These are phyloP conservation scores for Camponotus fellah DNA, from an alignment of 2,888 invertebrate species.

Conservation along the genomic window DNA sequence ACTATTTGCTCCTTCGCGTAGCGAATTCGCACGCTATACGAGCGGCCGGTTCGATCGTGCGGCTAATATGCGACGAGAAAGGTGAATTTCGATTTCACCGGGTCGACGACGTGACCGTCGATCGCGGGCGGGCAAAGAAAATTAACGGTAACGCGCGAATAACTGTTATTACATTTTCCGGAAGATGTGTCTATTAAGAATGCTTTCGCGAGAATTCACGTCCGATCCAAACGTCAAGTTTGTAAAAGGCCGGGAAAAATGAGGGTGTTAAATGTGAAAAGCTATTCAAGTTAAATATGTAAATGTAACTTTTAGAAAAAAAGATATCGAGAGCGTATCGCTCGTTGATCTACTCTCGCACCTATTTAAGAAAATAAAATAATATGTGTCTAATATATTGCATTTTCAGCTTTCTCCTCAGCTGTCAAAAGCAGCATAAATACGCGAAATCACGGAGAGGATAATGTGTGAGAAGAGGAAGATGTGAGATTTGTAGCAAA, in stretches of 20 bases:
- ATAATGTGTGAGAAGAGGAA: neutral
- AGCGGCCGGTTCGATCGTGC: neutral
- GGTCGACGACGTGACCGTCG: slow-evolving; percentile 41
- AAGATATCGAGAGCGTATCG: neutral
- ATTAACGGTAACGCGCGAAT: slow-evolving; percentile 38
- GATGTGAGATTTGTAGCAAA: slow-evolving; percentile 30
- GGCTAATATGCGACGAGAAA: slow-evolving; percentile 1
- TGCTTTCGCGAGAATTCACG: slow-evolving; percentile 20
- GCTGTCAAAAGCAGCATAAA: slow-evolving; percentile 7
- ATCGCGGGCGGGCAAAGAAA: slow-evolving; percentile 1
- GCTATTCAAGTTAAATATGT: neutral
- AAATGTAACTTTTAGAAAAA: neutral
- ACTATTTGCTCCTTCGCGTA: neutral
- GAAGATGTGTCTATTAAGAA: neutral
- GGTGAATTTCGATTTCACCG: slow-evolving; percentile 42
- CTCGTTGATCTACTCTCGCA: neutral
- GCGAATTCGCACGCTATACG: slow-evolving; percentile 34
- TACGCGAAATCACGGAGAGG: neutral
- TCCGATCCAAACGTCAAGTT: neutral
- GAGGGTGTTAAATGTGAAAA: neutral
- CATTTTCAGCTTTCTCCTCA: slow-evolving; percentile 23
- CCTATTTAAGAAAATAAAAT: neutral
- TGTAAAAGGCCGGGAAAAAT: neutral
- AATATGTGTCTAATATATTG: slow-evolving; percentile 9
- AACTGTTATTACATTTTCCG: slow-evolving; percentile 33